phyloP scores from a whole-genome alignment of 2,797 vertebrate species.

The Pangasius sanitwongsei region DNA sequence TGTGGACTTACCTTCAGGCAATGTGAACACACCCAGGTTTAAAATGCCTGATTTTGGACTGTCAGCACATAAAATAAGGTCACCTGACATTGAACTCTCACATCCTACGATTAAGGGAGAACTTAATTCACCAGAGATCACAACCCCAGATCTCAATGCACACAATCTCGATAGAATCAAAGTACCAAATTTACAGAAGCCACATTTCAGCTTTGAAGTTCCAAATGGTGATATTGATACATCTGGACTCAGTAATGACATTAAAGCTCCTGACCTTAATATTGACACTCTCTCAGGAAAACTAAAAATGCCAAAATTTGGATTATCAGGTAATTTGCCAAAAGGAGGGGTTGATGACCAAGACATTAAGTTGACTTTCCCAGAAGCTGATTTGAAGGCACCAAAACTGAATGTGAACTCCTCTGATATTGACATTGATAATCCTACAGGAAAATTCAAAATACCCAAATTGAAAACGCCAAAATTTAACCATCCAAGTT shows the following conservation, averaged over 20 bases:
- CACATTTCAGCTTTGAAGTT: not conserved
- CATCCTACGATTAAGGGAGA: conserved; percentile 53
- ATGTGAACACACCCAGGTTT: conserved; percentile 51
- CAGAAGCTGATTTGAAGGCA: conserved; percentile 34
- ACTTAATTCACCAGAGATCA: conserved; percentile 45
- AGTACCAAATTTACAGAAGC: not conserved
- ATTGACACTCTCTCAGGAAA: not conserved
- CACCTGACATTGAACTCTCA: conserved; percentile 54
- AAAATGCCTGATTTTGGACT: conserved; percentile 42
- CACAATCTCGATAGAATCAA: conserved; percentile 37
- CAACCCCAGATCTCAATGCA: conserved; percentile 18
- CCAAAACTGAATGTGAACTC: conserved; percentile 49
- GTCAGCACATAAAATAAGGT: conserved; percentile 48
- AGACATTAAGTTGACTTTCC: conserved; percentile 33
- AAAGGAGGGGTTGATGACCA: conserved; percentile 26
- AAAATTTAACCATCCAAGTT: conserved; percentile 21
- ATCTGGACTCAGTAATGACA: not conserved
- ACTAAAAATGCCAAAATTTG: conserved; percentile 9
- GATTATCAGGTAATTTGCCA: not conserved
- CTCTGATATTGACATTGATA: conserved; percentile 51
- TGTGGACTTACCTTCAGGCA: conserved; percentile 48
- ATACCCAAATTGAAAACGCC: conserved; percentile 47
- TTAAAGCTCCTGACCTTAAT: not conserved
- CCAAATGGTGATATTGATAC: not conserved
- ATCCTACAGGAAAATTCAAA: conserved; percentile 52